Evolutionary conservation across 2,888 invertebrate genomes (phyloP).

Genomic region (Galeruca laticollis): DNA sequence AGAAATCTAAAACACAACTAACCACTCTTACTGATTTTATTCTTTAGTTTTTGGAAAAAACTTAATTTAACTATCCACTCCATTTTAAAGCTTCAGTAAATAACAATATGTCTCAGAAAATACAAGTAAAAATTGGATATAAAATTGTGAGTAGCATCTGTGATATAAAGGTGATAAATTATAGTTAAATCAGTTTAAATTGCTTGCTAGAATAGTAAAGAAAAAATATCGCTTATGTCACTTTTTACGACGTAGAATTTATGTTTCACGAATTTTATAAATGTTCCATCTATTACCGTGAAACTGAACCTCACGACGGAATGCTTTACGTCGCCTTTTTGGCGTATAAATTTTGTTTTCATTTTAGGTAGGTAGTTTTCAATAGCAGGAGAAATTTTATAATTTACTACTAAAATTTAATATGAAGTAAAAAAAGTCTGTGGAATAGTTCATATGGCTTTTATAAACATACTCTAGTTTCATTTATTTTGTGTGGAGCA

Average conservation of each 20-base stretch:
- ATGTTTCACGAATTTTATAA: slow-evolving; percentile 4
- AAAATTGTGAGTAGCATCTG: background rate
- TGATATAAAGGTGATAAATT: background rate
- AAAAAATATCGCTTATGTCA: slow-evolving; percentile 9
- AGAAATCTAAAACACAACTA: too few species aligned
- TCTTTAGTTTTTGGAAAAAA: too few species aligned
- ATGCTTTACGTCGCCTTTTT: background rate
- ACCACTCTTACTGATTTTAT: too few species aligned
- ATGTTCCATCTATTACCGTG: background rate
- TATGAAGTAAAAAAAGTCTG: background rate
- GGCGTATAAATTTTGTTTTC: background rate
- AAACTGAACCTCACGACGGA: background rate
- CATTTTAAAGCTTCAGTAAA: background rate
- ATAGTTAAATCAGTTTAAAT: slow-evolving; percentile 6
- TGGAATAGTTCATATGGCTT: background rate
- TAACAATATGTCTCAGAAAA: background rate
- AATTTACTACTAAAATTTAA: background rate
- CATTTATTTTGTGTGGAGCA: too few species aligned
- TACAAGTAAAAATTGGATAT: slow-evolving; percentile 2
- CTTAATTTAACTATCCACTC: background rate
- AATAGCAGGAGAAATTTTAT: background rate
- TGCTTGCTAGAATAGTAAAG: background rate
- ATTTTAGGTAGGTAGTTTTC: background rate
- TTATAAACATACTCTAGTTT: too few species aligned
- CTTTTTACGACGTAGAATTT: background rate